phyloP scores from a whole-genome alignment of 2,888 invertebrate genomes.

The Nasonovia ribisnigri region DNA sequence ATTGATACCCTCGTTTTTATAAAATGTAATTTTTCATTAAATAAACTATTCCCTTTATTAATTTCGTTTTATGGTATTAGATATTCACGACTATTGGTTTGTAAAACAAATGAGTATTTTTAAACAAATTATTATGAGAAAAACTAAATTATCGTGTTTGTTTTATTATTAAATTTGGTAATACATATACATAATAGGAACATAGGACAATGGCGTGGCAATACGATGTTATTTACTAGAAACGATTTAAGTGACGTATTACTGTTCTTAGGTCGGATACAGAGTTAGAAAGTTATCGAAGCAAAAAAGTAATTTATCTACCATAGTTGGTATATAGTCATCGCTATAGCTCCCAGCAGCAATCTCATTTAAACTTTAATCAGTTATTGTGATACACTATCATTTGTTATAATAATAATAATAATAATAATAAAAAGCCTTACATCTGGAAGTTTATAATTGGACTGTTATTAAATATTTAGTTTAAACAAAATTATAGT shows the following conservation, averaged over 20 bases:
- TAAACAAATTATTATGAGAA: background rate
- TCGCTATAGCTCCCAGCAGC: background rate
- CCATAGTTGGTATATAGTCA: slow-evolving; percentile 23
- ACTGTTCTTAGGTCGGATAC: slow-evolving; percentile 20
- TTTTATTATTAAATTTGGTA: background rate
- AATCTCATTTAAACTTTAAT: slow-evolving; percentile 56
- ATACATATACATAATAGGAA: background rate
- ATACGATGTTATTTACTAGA: background rate
- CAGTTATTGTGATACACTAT: slow-evolving; percentile 23
- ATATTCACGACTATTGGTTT: background rate
- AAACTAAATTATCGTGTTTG: background rate
- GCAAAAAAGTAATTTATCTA: slow-evolving; percentile 58
- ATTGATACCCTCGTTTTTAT: background rate
- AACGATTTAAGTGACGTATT: slow-evolving; percentile 34
- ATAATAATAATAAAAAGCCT: slow-evolving; percentile 1
- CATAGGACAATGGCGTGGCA: background rate
- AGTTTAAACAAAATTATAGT: background rate
- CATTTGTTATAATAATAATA: slow-evolving; percentile 15
- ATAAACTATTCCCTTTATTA: background rate
- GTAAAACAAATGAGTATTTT: background rate
- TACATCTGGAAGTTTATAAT: slow-evolving; percentile 27
- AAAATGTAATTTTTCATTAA: background rate
- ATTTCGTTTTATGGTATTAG: background rate
- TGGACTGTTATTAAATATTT: slow-evolving; percentile 23
- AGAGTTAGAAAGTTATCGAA: slow-evolving; percentile 29